Evolutionary conservation across 2,797 vertebrate species (phyloP).

Genomic region (Emys orbicularis): DNA sequence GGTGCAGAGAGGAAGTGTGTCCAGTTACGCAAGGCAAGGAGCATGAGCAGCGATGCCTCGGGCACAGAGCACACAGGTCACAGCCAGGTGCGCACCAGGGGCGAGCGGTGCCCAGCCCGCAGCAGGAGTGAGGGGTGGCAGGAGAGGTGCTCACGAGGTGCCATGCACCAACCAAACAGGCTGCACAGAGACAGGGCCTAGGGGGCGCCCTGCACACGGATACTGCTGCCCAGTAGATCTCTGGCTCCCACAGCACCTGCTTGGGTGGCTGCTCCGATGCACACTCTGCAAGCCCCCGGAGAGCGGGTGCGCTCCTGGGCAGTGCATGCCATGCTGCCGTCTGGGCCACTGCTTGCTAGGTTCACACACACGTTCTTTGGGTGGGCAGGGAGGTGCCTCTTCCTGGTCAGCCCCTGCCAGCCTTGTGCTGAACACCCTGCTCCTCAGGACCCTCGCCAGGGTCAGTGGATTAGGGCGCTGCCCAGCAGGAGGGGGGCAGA

Average conservation of each 20-base stretch:
- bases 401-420: background rate
- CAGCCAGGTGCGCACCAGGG: too few species aligned
- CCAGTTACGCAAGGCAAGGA: background rate
- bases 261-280: background rate
- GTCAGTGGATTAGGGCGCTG: background rate
- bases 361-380: accelerated
- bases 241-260: background rate
- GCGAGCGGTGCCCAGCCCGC: accelerated
- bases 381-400: background rate
- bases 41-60: background rate
- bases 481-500: background rate
- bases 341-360: accelerated
- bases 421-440: background rate
- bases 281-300: accelerated
- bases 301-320: too few species aligned
- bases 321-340: accelerated
- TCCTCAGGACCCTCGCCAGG: background rate
- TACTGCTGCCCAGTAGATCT: background rate
- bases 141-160: background rate
- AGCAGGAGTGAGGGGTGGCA: background rate
- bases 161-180: accelerated
- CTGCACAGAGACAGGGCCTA: background rate
- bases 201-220: background rate
- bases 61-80: background rate
- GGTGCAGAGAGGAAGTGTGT: background rate